Percentiles rank a stretch among this genome's conserved stretches.
Evolutionary conservation across 1,140 invertebrate genomes (phyloP).

Genomic region (Cydia strobilella): DNA sequence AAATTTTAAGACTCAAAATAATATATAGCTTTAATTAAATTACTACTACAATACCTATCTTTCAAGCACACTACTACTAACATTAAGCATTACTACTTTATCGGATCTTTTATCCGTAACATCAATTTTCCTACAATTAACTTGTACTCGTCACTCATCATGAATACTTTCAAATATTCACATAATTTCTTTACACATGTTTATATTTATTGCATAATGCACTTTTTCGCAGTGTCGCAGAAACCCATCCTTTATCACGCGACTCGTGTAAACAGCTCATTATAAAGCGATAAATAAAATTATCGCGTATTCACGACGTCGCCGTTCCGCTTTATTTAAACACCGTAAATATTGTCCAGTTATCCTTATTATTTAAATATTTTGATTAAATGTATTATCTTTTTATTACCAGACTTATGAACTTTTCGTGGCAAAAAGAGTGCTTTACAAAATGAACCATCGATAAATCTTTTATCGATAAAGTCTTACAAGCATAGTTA

Average conservation of each 20-base stretch:
- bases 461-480: no score
- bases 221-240: background rate
- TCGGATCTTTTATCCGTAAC: background rate
- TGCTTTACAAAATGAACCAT: no score
- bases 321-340: slow-evolving; percentile 54
- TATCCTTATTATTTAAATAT: slow-evolving; percentile 54
- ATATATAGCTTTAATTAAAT: background rate
- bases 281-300: slow-evolving; percentile 77
- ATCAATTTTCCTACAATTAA: no score
- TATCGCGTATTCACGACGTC: slow-evolving; percentile 63
- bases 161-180: background rate
- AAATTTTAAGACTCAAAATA: no score
- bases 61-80: no score
- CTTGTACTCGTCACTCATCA: background rate
- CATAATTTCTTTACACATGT: background rate
- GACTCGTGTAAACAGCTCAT: slow-evolving; percentile 61
- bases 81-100: background rate
- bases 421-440: no score
- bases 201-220: background rate
- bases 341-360: slow-evolving; percentile 64
- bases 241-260: background rate
- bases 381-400: background rate
- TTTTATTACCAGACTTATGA: no score
- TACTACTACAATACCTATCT: background rate
- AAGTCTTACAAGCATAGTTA: no score